Evolutionary conservation across 2,888 invertebrate species (phyloP).

Genomic region (Bombyx huttoni): DNA sequence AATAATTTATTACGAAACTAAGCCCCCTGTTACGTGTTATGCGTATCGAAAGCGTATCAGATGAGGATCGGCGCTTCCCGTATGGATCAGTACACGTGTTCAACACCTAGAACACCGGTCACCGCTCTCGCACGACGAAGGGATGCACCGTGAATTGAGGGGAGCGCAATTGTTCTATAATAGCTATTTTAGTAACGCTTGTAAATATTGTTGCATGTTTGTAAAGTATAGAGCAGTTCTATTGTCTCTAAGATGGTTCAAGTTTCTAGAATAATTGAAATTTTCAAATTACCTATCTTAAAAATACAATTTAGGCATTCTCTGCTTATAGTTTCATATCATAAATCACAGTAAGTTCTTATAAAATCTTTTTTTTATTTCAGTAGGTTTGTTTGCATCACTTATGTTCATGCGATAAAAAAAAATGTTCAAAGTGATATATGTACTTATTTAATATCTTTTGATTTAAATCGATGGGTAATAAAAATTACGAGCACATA

Average conservation of each 20-base stretch:
- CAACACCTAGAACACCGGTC: slow-evolving; percentile 46
- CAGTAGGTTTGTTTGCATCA: too few species aligned
- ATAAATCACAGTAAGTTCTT: too few species aligned
- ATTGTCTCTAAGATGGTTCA: not conserved
- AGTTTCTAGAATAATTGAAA: too few species aligned
- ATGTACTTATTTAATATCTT: too few species aligned
- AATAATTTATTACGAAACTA: slow-evolving; percentile 3
- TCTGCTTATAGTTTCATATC: too few species aligned
- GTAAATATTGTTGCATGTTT: slow-evolving; percentile 31
- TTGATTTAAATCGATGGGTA: too few species aligned
- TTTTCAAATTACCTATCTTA: too few species aligned
- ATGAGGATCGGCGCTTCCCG: slow-evolving; percentile 41
- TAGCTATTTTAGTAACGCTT: slow-evolving; percentile 49
- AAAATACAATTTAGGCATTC: too few species aligned
- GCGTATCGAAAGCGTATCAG: slow-evolving; percentile 42
- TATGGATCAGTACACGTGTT: slow-evolving; percentile 61
- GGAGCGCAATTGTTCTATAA: slow-evolving; percentile 45
- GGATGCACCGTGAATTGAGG: slow-evolving; percentile 17
- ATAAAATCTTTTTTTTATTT: too few species aligned
- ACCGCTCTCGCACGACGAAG: slow-evolving; percentile 32
- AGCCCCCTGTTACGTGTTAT: slow-evolving; percentile 38
- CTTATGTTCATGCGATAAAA: too few species aligned
- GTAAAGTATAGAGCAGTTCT: slow-evolving; percentile 4
- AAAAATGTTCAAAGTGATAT: too few species aligned
- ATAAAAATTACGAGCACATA: too few species aligned